Conservation (phyloP, 1,140 invertebrate species). For the Papilio polytes region DNA sequence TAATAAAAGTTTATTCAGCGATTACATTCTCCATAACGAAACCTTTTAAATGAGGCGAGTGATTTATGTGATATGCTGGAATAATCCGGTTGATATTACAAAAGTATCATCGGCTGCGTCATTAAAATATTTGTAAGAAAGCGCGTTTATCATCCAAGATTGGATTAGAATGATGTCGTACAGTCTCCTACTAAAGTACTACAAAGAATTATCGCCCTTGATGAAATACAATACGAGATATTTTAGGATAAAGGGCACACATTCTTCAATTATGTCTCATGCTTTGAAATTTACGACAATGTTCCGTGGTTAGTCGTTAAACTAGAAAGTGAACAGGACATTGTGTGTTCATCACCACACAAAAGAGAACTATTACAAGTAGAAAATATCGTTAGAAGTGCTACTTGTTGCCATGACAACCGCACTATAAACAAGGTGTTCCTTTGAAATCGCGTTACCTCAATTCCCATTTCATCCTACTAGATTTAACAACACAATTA, state of each 20-base stretch:
- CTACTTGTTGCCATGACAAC: constrained; percentile 3
- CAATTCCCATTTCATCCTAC: neutral
- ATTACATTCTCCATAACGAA: constrained; percentile 17
- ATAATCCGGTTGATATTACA: neutral
- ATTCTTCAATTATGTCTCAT: constrained; percentile 31
- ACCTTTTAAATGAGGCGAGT: constrained; percentile 4
- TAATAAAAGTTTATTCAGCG: constrained; percentile 21
- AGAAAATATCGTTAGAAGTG: neutral
- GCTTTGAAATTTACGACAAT: constrained; percentile 52
- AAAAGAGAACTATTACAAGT: neutral
- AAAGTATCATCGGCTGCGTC: constrained; percentile 10
- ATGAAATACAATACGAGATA: neutral
- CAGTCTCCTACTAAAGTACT: neutral
- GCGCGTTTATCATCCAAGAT: constrained; percentile 48
- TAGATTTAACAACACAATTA: neutral
- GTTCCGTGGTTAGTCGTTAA: constrained; percentile 44
- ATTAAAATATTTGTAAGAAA: constrained; percentile 52
- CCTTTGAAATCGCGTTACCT: neutral
- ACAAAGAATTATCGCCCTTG: neutral
- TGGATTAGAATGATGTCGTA: constrained; percentile 11
- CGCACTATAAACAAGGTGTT: neutral
- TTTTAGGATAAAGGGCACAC: neutral
- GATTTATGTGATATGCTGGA: constrained; percentile 4
- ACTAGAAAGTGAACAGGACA: constrained; percentile 48
- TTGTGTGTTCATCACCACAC: neutral